Evolutionary conservation across 2,888 invertebrate species (phyloP).

Genomic region (Drepanosiphum platanoidis): DNA sequence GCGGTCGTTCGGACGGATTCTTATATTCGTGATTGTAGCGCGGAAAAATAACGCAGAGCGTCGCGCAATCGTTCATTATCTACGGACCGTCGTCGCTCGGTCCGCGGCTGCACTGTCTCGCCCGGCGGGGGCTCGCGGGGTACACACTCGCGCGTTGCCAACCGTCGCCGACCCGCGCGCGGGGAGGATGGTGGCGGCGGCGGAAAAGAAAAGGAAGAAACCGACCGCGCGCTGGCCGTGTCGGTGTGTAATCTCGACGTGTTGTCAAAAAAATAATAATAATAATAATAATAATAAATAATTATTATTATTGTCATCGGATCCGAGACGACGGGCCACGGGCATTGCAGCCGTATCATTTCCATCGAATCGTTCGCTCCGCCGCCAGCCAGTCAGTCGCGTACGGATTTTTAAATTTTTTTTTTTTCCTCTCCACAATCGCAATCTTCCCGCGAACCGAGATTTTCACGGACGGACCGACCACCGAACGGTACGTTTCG

Average conservation of each 20-base stretch:
- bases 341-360: constrained; percentile 4
- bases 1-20: too few species aligned
- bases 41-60: too few species aligned
- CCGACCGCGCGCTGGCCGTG: background rate
- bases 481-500: background rate
- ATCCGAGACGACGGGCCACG: background rate
- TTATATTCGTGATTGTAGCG: too few species aligned
- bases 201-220: background rate
- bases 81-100: too few species aligned
- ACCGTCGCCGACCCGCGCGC: background rate
- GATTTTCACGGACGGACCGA: background rate
- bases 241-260: constrained; percentile 50
- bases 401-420: background rate
- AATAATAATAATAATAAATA: constrained; percentile 4
- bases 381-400: background rate
- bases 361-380: background rate
- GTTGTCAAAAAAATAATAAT: constrained; percentile 39
- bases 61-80: too few species aligned
- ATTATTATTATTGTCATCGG: constrained; percentile 26
- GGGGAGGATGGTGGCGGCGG: background rate
- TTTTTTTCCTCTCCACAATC: too few species aligned
- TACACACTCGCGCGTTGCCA: background rate
- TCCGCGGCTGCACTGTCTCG: background rate
- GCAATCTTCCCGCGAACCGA: too few species aligned
- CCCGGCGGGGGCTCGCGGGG: background rate